Percentiles rank a stretch among this genome's conserved stretches.
Evolutionary conservation across 2,888 invertebrate species (phyloP).

Genomic region (Ophion ventricosus): DNA sequence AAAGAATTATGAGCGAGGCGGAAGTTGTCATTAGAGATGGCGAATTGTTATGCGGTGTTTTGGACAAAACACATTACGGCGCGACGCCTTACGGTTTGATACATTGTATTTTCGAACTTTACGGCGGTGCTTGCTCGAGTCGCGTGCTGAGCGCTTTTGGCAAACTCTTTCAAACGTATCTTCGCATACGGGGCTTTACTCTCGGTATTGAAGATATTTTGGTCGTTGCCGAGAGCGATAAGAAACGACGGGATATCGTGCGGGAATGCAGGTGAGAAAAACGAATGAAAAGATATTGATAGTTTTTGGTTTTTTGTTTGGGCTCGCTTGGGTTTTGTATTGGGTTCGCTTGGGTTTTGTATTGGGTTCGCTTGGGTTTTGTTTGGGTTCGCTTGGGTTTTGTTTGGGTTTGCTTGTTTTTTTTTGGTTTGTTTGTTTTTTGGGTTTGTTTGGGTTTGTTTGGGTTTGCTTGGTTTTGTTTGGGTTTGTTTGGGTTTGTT

Average conservation of each 20-base stretch:
- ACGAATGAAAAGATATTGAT: too few relatives aligned
- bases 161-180: constrained; percentile 94
- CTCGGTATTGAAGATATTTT: constrained; percentile 98
- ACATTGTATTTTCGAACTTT: constrained; percentile 97
- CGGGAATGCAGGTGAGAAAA: constrained; percentile 87
- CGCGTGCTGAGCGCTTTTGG: constrained; percentile 94
- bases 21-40: constrained; percentile 95
- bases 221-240: constrained; percentile 89
- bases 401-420: too few relatives aligned
- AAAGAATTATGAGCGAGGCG: constrained; percentile 92
- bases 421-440: too few relatives aligned
- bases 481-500: too few relatives aligned
- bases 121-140: constrained; percentile 94
- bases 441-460: too few relatives aligned
- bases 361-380: too few relatives aligned
- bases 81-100: constrained; percentile 97
- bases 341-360: too few relatives aligned
- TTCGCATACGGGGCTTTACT: constrained; percentile 97
- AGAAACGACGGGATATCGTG: constrained; percentile 88
- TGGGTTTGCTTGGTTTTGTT: too few relatives aligned
- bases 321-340: too few relatives aligned
- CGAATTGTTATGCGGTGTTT: constrained; percentile 94
- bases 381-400: too few relatives aligned
- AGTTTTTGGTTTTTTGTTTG: too few relatives aligned
- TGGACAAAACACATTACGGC: constrained; percentile 99